Conservation (phyloP, 2,888 invertebrate genomes). For the Leuctra nigra region DNA sequence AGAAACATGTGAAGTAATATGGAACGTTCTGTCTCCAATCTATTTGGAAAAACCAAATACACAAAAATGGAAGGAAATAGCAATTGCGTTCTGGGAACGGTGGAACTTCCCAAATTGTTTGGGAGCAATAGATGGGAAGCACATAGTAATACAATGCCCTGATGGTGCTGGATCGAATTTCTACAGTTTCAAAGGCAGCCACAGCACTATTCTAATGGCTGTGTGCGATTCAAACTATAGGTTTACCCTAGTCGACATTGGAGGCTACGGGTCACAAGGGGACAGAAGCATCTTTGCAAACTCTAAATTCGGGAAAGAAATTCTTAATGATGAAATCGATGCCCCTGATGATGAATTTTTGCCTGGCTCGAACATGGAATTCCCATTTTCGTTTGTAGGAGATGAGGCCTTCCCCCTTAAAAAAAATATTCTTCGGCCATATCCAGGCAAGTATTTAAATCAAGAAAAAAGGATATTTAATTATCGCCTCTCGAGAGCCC, state of each 20-base stretch:
- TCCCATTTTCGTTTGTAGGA: constrained; percentile 33
- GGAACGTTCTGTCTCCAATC: background rate
- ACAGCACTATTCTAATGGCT: constrained; percentile 17
- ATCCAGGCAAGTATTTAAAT: constrained; percentile 29
- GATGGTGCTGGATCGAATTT: constrained; percentile 31
- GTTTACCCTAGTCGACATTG: constrained; percentile 14
- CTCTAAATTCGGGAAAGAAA: constrained; percentile 6
- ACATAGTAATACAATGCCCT: constrained; percentile 33
- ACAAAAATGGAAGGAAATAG: constrained; percentile 33
- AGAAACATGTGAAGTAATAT: constrained; percentile 5
- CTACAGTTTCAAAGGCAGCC: constrained; percentile 34
- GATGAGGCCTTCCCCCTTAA: constrained; percentile 33
- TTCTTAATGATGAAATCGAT: background rate
- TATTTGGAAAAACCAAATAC: constrained; percentile 15
- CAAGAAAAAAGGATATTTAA: constrained; percentile 30
- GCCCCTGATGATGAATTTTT: constrained; percentile 25
- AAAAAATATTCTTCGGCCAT: constrained; percentile 27
- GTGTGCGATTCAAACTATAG: constrained; percentile 15
- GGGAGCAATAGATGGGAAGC: constrained; percentile 35
- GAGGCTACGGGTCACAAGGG: constrained; percentile 9
- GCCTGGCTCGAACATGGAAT: constrained; percentile 29
- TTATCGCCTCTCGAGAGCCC: constrained; percentile 29
- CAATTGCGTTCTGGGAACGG: constrained; percentile 32
- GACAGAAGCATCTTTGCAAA: constrained; percentile 8
- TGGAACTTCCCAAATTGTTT: constrained; percentile 34